Evolutionary conservation across 2,888 invertebrate species (phyloP).

Genomic region (Andrena minutula): DNA sequence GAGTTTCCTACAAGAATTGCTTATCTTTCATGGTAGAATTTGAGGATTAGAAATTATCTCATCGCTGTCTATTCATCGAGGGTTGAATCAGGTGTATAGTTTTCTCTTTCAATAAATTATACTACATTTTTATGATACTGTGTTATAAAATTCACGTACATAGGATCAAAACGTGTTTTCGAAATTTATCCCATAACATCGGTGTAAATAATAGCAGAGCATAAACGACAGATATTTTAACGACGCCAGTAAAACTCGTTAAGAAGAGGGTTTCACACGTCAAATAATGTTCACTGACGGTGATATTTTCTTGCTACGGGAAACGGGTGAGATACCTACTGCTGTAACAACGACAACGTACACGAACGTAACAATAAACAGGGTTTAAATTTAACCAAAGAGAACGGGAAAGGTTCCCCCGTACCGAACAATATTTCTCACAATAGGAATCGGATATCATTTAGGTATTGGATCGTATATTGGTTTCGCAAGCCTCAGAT

Average conservation of each 20-base stretch:
- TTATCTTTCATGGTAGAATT: no score
- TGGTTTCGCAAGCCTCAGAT: no score
- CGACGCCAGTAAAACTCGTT: neutral
- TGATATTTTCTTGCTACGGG: slow-evolving; percentile 24
- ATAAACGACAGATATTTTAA: slow-evolving; percentile 11
- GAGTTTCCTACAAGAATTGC: no score
- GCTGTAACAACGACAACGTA: slow-evolving; percentile 5
- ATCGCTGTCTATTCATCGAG: no score
- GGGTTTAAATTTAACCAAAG: slow-evolving; percentile 27
- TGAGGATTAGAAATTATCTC: no score
- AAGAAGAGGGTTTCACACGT: neutral
- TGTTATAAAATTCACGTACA: neutral
- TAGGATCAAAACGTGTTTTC: neutral
- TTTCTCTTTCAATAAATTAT: no score
- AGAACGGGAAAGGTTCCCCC: neutral
- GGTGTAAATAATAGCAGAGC: neutral
- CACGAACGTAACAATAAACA: slow-evolving; percentile 11
- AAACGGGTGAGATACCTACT: neutral
- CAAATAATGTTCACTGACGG: slow-evolving; percentile 11
- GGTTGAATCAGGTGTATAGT: no score
- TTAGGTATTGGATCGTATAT: neutral
- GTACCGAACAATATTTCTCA: neutral
- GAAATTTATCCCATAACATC: neutral
- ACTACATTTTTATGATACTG: neutral
- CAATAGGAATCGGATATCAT: slow-evolving; percentile 8